Evolutionary conservation across 2,113 vertebrate species (phyloP).

Genomic region (Ptychochromis oligacanthus): DNA sequence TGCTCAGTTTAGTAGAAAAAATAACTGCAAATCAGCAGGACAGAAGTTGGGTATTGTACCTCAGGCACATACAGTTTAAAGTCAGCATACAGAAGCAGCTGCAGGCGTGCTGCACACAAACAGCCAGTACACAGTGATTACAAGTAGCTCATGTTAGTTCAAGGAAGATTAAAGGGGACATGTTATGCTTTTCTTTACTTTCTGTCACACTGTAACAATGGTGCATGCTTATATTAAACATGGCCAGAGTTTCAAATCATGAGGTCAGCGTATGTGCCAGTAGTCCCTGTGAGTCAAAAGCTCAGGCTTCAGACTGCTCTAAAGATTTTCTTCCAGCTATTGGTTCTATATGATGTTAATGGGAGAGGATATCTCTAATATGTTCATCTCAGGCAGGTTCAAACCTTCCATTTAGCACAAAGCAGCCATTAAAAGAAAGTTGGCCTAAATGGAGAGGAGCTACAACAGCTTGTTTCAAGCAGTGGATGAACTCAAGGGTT

Average conservation of each 20-base stretch:
- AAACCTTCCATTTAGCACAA: not conserved
- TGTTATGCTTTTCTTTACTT: not conserved
- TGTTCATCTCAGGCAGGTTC: not conserved
- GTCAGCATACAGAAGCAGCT: constrained; percentile 33
- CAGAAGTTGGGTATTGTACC: constrained; percentile 31
- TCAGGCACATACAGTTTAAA: constrained; percentile 56
- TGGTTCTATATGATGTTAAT: not conserved
- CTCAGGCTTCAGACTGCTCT: not conserved
- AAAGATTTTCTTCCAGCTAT: not conserved
- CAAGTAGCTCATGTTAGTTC: constrained; percentile 21
- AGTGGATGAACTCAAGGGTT: not conserved
- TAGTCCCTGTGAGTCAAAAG: not conserved
- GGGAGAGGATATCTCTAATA: not conserved
- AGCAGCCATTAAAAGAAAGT: rapidly evolving
- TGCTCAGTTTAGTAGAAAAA: constrained; percentile 35
- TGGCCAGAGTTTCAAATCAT: not conserved
- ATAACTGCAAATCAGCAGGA: constrained; percentile 38
- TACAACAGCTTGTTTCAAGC: not conserved
- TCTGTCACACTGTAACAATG: not conserved
- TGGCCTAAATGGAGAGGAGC: not conserved
- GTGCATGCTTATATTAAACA: not conserved
- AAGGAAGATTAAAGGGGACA: not conserved
- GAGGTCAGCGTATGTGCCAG: not conserved
- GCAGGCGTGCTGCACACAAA: constrained; percentile 19
- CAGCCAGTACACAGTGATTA: constrained; percentile 47